Percentiles rank a stretch among this genome's conserved stretches.
These are phyloP conservation scores for Lepidostoma basale DNA, from an alignment of 1,140 invertebrate genomes.

Conservation along the genomic window DNA sequence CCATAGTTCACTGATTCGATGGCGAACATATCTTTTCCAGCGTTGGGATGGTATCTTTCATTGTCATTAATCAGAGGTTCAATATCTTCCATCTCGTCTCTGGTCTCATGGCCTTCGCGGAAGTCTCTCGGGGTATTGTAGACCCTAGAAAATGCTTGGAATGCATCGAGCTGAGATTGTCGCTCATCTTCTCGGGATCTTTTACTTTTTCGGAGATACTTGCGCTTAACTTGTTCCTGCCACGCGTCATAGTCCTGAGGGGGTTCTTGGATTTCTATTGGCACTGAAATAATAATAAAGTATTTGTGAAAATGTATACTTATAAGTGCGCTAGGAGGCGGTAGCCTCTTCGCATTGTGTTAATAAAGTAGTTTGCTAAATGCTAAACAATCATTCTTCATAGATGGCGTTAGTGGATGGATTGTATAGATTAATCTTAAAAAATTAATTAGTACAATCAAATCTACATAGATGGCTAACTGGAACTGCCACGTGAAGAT, in stretches of 20 bases:
- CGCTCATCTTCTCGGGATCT: slow-evolving; percentile 43
- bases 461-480: too few species aligned
- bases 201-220: slow-evolving; percentile 46
- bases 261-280: slow-evolving; percentile 13
- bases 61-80: slow-evolving; percentile 19
- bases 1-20: not conserved
- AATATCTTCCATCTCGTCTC: slow-evolving; percentile 36
- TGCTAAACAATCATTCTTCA: too few species aligned
- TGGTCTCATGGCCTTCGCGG: slow-evolving; percentile 49
- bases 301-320: not conserved
- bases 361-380: too few species aligned
- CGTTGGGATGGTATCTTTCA: slow-evolving; percentile 5
- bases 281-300: slow-evolving; percentile 24
- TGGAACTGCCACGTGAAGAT: too few species aligned
- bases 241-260: slow-evolving; percentile 26
- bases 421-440: too few species aligned
- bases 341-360: too few species aligned
- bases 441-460: too few species aligned
- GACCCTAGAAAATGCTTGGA: slow-evolving; percentile 38
- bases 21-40: too few species aligned
- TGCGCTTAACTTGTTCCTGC: slow-evolving; percentile 43
- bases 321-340: too few species aligned
- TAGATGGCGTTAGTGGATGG: too few species aligned
- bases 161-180: slow-evolving; percentile 45
- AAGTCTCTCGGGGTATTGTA: slow-evolving; percentile 56